phyloP scores from a whole-genome alignment of 2,113 vertebrate genomes.

The Cebus imitator region DNA sequence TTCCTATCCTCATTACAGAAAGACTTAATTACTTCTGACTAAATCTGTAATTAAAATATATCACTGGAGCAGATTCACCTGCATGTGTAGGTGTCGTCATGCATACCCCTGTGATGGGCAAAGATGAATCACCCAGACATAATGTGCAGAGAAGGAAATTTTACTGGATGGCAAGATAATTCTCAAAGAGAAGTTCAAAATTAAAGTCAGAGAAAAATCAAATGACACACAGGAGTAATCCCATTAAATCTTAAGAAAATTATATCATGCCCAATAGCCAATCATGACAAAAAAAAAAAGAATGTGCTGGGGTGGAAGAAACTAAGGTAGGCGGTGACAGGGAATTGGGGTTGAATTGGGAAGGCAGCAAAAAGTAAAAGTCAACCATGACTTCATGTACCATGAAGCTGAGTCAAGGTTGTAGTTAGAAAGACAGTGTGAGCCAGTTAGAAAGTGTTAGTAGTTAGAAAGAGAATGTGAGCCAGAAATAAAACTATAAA shows the following conservation, averaged over 20 bases:
- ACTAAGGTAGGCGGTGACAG: neutral
- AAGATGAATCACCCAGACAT: slow-evolving; percentile 90
- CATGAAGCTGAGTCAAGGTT: neutral
- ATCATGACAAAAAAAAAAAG: neutral
- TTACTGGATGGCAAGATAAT: slow-evolving; percentile 16
- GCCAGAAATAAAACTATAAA: slow-evolving; percentile 4
- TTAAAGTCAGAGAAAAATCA: slow-evolving; percentile 13
- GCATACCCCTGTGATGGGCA: slow-evolving; percentile 86
- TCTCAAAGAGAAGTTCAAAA: slow-evolving; percentile 29
- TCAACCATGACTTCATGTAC: neutral
- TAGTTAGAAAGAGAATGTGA: neutral
- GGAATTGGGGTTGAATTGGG: neutral
- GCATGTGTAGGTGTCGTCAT: slow-evolving; percentile 83
- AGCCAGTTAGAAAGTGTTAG: neutral
- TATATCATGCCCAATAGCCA: neutral
- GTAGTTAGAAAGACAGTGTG: neutral
- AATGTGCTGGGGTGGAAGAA: neutral
- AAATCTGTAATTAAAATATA: slow-evolving; percentile 98
- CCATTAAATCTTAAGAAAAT: neutral
- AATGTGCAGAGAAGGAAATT: slow-evolving; percentile 79
- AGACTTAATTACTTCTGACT: slow-evolving; percentile 95
- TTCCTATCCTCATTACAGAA: slow-evolving; percentile 86
- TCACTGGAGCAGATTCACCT: slow-evolving; percentile 91
- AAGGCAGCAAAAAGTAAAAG: neutral
- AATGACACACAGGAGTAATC: neutral